Conservation (phyloP, 2,113 vertebrate genomes). For the Todiramphus saurophagus region DNA sequence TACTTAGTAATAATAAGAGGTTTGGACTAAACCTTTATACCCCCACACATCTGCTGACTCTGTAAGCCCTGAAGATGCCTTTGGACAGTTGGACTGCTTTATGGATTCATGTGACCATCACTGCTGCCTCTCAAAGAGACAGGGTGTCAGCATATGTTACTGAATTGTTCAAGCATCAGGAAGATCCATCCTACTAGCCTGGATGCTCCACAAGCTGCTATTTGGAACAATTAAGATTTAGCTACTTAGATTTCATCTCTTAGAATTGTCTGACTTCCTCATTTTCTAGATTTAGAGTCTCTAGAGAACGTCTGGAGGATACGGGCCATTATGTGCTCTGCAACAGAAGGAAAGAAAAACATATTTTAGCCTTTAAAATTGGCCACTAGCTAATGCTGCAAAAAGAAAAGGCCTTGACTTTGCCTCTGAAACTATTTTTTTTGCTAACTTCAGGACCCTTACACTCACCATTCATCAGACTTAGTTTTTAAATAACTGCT, state of each 20-base stretch:
- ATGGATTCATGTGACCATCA: neutral
- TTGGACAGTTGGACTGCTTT: neutral
- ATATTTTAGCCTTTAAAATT: neutral
- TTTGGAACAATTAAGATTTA: slow-evolving; percentile 24
- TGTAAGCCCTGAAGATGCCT: neutral
- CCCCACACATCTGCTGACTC: neutral
- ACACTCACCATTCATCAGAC: neutral
- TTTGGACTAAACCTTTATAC: slow-evolving; percentile 6
- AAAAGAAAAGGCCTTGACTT: neutral
- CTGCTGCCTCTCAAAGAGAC: neutral
- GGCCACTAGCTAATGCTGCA: neutral
- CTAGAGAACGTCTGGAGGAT: slow-evolving; percentile 1
- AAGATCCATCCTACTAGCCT: neutral
- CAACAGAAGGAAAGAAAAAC: neutral
- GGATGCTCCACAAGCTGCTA: neutral
- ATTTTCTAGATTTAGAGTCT: slow-evolving; percentile 29
- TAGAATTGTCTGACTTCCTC: neutral
- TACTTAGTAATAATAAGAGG: neutral
- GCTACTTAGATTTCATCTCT: neutral
- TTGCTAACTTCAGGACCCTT: neutral
- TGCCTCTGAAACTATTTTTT: neutral
- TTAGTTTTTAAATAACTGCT: neutral
- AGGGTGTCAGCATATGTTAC: neutral
- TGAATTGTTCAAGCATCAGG: neutral
- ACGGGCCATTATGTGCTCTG: neutral